Evolutionary conservation across 2,113 vertebrate species (phyloP).

Genomic region (Scolopax mira): DNA sequence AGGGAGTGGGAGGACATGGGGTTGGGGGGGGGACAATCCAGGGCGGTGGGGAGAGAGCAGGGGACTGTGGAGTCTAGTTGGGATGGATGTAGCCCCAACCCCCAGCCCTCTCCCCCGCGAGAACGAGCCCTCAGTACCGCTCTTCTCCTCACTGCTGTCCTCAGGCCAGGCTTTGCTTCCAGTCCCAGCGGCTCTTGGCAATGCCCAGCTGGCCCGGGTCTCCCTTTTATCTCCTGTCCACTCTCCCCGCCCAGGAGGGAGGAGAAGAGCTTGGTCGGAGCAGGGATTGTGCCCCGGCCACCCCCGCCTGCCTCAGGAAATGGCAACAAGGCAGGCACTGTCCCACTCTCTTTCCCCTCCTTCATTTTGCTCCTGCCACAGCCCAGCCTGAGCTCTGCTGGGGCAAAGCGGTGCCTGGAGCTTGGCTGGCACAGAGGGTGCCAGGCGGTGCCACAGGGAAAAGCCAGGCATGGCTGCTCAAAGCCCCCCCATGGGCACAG

Average conservation of each 20-base stretch:
- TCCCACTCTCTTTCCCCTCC: not conserved
- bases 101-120: not conserved
- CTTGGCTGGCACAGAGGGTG: not conserved
- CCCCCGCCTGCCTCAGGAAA: not conserved
- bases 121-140: not conserved
- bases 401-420: slow-evolving; percentile 33
- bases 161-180: not conserved
- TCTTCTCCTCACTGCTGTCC: not conserved
- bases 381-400: not conserved
- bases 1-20: not conserved
- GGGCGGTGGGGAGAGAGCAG: not conserved
- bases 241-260: slow-evolving; percentile 56
- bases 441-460: accelerated
- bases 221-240: slow-evolving; percentile 37
- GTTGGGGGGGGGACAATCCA: accelerated
- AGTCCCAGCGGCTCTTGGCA: not conserved
- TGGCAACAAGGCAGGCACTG: slow-evolving; percentile 21
- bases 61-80: not conserved
- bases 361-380: not conserved
- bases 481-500: not conserved
- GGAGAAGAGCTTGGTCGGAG: slow-evolving; percentile 10
- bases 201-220: not conserved
- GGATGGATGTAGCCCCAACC: not conserved
- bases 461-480: accelerated
- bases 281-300: accelerated